Conservation (phyloP, 2,113 vertebrate species). For the Notechis scutatus region DNA sequence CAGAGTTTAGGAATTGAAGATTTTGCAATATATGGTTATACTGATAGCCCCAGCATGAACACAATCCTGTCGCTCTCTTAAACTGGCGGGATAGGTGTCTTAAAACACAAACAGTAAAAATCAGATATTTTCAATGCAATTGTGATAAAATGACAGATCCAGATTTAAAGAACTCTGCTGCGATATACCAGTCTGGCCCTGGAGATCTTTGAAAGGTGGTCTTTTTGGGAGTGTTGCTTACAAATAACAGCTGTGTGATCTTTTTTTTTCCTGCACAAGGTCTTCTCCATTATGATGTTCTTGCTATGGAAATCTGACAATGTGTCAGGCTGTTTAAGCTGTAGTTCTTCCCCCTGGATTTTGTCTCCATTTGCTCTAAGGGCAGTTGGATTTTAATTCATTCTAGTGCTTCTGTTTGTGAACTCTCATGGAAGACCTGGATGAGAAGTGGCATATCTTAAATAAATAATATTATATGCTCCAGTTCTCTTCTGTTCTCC, state of each 20-base stretch:
- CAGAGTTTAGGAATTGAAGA: background rate
- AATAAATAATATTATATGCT: background rate
- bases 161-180: background rate
- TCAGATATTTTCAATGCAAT: accelerated
- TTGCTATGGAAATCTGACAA: background rate
- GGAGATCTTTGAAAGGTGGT: background rate
- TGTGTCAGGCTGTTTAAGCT: background rate
- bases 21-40: background rate
- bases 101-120: background rate
- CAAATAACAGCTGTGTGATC: background rate
- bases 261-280: background rate
- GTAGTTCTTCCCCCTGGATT: background rate
- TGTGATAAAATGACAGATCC: accelerated
- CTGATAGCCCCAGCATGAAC: background rate
- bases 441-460: background rate
- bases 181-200: background rate
- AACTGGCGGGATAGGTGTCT: background rate
- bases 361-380: background rate
- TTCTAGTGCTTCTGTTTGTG: background rate
- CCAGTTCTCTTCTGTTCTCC: background rate
- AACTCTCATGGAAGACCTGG: background rate
- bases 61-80: background rate
- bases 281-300: background rate
- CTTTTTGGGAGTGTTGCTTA: background rate
- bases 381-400: background rate